Percentiles rank a stretch among this genome's conserved stretches.
Evolutionary conservation across 2,888 invertebrate genomes (phyloP).

Genomic region (Pycnomerus fuliginosus): DNA sequence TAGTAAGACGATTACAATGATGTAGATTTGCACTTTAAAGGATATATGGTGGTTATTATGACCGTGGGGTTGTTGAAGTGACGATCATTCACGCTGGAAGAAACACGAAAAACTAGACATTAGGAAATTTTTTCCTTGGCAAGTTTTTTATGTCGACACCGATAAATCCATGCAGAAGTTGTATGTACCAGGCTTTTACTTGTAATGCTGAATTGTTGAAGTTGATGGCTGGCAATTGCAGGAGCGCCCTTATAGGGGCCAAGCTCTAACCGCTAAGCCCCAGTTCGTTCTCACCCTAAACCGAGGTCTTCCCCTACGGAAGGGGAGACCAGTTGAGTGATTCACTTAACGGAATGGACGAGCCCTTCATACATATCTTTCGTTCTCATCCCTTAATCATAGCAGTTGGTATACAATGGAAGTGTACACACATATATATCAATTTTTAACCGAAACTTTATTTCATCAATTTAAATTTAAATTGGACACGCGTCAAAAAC

Average conservation of each 20-base stretch:
- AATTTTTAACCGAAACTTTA: conserved; percentile 18
- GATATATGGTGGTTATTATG: too few species aligned
- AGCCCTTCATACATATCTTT: conserved; percentile 37
- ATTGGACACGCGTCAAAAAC: conserved; percentile 34
- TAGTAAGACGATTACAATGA: too few species aligned
- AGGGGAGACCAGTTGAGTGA: conserved; percentile 36
- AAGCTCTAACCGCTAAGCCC: conserved; percentile 21
- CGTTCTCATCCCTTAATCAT: conserved; percentile 36
- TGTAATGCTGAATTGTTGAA: conserved; percentile 18
- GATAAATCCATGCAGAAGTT: too few species aligned
- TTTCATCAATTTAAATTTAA: conserved; percentile 33
- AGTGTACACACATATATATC: conserved; percentile 11
- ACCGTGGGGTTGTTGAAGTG: too few species aligned
- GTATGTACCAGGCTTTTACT: too few species aligned
- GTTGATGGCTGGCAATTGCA: conserved; percentile 18
- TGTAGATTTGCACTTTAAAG: too few species aligned
- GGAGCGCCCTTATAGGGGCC: conserved; percentile 12
- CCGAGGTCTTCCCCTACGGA: conserved; percentile 14
- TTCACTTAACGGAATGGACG: conserved; percentile 42
- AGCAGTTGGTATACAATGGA: conserved; percentile 15
- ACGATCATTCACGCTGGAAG: too few species aligned
- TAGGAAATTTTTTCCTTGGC: too few species aligned
- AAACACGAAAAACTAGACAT: too few species aligned
- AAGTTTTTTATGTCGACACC: too few species aligned
- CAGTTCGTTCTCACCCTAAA: conserved; percentile 19